A percentile compares a stretch with the other conserved stretches of the same genome.
phyloP scores from a whole-genome alignment of 1,140 invertebrate genomes.

The Drosophila neocordata region DNA sequence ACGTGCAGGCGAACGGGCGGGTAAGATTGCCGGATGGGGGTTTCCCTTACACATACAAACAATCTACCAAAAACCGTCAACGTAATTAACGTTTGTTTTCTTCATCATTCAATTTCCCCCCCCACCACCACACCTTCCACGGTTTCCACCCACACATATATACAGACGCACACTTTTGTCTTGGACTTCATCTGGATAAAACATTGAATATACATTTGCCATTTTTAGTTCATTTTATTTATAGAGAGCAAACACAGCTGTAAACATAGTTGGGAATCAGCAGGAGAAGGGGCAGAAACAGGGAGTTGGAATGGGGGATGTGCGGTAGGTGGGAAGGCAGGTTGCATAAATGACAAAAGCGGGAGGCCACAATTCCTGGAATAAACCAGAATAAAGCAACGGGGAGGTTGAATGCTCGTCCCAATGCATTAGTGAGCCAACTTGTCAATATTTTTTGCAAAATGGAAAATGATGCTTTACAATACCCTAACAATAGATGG shows the following conservation, averaged over 20 bases:
- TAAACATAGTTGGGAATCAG: slow-evolving; percentile 41
- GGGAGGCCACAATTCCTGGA: slow-evolving; percentile 3
- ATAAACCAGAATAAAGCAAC: background rate
- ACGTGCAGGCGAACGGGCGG: background rate
- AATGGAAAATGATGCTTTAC: background rate
- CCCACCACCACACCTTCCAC: too few species aligned
- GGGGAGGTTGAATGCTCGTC: background rate
- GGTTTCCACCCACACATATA: slow-evolving; percentile 26
- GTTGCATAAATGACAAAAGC: slow-evolving; percentile 4
- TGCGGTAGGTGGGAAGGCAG: background rate
- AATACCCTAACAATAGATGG: background rate
- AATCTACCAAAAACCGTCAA: slow-evolving; percentile 57
- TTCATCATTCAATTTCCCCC: background rate
- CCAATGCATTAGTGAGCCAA: background rate
- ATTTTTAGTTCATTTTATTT: slow-evolving; percentile 73
- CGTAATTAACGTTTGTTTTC: slow-evolving; percentile 50
- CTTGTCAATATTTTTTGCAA: slow-evolving; percentile 7
- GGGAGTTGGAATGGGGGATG: background rate
- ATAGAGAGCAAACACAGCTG: slow-evolving; percentile 75
- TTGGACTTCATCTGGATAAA: slow-evolving; percentile 31
- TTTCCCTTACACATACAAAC: slow-evolving; percentile 19
- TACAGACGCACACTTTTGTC: slow-evolving; percentile 38
- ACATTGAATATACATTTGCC: slow-evolving; percentile 58
- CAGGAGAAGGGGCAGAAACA: background rate
- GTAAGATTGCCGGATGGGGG: slow-evolving; percentile 4